Base-by-base conservation (phyloP, 2,888 invertebrate genomes). In the Pollenia angustigena region DNA sequence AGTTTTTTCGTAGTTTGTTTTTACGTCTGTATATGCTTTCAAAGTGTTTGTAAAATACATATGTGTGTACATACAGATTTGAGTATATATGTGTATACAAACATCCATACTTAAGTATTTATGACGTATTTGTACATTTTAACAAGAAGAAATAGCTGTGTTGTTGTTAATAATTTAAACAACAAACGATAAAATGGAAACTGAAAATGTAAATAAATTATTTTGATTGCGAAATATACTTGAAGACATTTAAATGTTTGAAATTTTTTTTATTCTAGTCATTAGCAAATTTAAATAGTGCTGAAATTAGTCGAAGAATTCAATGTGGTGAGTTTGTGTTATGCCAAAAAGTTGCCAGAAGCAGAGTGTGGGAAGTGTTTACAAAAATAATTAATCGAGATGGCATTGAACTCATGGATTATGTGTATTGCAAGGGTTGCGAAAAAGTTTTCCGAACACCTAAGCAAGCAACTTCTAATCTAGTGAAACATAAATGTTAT, bases 311-410 rank as follows among this genome's bases (percentile, higher is more conserved):
- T 14, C 0, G n/a, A n/a, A 76, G 54, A 42, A 14, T 76, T 18
- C 10, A 0, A 7, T 23, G 6, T 6, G 76, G 76, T 12, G 54
- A 64, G 23, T 18, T 44, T 44, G 1, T n/a, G 9, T 14, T 75
- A 11, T 14, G 18, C 8, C 16, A 64, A 4, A 64, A 16, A 4
- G 8, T 6, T n/a, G 44, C 16, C 23, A 42, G 44, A 54, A 60
- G 76, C 44, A 66, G 46, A 54, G 44, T 76, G 8, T 76, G 76
- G 76, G n/a, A 9, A n/a, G 7, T 66, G 1, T 76, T 76, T 11
- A 14, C 52, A 1, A 23, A 1, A 56, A n/a, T 76, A 46, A 10
- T n/a, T 14, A n/a, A 12, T 56, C 42, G n/a, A 1, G 32, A 66
- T 23, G 76, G 76, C 32, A 54, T 44, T 3, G 76, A 64, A 12